Evolutionary conservation across 2,888 invertebrate genomes (phyloP).

Genomic region (Dryocosmus kuriphilus): DNA sequence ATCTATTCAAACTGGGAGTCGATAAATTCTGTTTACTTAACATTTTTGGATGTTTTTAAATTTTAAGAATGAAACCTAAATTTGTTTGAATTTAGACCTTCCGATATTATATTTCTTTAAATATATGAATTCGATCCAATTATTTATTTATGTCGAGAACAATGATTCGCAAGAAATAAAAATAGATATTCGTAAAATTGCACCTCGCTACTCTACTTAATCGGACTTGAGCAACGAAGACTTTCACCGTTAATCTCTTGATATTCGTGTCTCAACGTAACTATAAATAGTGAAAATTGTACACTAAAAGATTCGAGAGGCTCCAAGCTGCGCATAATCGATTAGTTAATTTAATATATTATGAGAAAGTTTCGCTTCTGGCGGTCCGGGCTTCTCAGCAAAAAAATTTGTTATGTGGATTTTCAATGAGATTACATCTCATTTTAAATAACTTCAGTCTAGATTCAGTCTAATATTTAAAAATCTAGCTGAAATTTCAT

Average conservation of each 20-base stretch:
- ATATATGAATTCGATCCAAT: no score
- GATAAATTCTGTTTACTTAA: no score
- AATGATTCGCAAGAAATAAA: no score
- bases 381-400: not conserved
- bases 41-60: no score
- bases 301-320: not conserved
- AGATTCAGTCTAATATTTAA: no score
- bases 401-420: not conserved
- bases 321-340: not conserved
- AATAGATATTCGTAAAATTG: not conserved
- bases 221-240: not conserved
- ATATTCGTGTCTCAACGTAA: not conserved
- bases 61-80: no score
- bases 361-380: not conserved
- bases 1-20: no score
- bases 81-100: no score
- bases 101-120: no score
- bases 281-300: not conserved
- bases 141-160: no score
- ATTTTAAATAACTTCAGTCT: no score
- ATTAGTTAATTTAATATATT: not conserved
- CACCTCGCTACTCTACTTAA: not conserved
- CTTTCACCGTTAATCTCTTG: not conserved
- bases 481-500: not conserved
- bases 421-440: not conserved